A percentile compares a stretch with the other conserved stretches of the same genome.
phyloP scores from a whole-genome alignment of 2,797 vertebrate genomes.

The Paramormyrops hopkinsi region DNA sequence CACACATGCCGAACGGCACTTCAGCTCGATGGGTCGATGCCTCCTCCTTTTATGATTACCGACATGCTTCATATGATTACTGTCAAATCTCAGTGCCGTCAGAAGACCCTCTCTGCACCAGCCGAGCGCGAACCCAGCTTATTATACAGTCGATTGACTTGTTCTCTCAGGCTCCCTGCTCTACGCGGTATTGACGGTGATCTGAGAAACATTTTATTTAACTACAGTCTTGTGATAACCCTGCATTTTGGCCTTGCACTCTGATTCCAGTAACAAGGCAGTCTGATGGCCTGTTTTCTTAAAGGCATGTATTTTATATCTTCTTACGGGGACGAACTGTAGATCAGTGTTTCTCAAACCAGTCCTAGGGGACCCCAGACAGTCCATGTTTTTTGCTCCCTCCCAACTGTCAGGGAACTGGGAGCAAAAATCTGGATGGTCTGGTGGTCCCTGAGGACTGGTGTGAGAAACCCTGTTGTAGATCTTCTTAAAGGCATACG shows the following conservation, averaged over 20 bases:
- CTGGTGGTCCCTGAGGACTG: neutral
- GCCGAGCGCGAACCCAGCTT: neutral
- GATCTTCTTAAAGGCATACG: neutral
- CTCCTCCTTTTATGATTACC: neutral
- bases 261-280: neutral
- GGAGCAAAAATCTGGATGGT: neutral
- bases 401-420: neutral
- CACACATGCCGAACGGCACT: neutral
- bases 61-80: neutral
- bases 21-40: neutral
- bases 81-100: neutral
- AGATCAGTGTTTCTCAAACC: neutral
- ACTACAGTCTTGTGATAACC: neutral
- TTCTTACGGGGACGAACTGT: neutral
- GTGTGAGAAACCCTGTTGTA: neutral
- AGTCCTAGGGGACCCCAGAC: neutral
- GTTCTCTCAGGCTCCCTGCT: neutral
- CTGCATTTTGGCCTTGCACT: neutral
- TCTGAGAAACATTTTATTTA: neutral
- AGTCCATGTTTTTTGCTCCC: neutral
- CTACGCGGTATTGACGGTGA: neutral
- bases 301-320: neutral
- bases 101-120: neutral
- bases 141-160: neutral
- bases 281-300: neutral